Percentiles rank a stretch among this genome's conserved stretches.
These are phyloP conservation scores for Helobdella robusta DNA, from an alignment of 2,888 invertebrate genomes.

Conservation along the genomic window DNA sequence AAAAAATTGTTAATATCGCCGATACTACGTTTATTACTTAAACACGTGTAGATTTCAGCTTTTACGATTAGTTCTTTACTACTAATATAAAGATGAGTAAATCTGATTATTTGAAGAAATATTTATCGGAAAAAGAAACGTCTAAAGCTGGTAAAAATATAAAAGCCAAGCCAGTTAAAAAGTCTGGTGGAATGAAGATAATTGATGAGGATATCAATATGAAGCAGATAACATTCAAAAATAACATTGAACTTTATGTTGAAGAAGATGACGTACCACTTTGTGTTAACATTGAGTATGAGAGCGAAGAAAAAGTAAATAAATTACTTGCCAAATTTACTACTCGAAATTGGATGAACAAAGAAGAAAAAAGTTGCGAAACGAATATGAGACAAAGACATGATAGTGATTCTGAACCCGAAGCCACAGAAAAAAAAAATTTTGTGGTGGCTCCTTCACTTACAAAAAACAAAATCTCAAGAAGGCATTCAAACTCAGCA, in stretches of 20 bases:
- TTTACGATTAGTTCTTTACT: too few relatives aligned
- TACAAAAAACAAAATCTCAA: too few relatives aligned
- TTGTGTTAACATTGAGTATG: background rate
- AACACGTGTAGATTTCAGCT: too few relatives aligned
- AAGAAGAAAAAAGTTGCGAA: background rate
- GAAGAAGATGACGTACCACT: conserved; percentile 17
- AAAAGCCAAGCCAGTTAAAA: background rate
- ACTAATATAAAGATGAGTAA: too few relatives aligned
- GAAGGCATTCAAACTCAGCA: background rate
- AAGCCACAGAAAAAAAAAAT: too few relatives aligned
- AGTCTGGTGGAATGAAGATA: conserved; percentile 9
- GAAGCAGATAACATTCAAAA: background rate
- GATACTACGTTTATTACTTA: too few relatives aligned
- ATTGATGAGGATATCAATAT: conserved; percentile 20
- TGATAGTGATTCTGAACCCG: too few relatives aligned
- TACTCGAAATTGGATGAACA: conserved; percentile 15
- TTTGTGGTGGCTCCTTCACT: too few relatives aligned
- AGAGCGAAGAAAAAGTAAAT: background rate
- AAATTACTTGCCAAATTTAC: background rate
- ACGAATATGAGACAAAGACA: background rate
- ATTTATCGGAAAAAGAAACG: background rate
- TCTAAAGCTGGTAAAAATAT: conserved; percentile 5
- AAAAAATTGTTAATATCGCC: too few relatives aligned
- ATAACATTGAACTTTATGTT: background rate
- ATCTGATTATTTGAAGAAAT: conserved; percentile 18